Percentiles rank a stretch among this genome's conserved stretches.
phyloP scores from a whole-genome alignment of 92 coral and sea anemone genomes.

The Siderastrea radians region DNA sequence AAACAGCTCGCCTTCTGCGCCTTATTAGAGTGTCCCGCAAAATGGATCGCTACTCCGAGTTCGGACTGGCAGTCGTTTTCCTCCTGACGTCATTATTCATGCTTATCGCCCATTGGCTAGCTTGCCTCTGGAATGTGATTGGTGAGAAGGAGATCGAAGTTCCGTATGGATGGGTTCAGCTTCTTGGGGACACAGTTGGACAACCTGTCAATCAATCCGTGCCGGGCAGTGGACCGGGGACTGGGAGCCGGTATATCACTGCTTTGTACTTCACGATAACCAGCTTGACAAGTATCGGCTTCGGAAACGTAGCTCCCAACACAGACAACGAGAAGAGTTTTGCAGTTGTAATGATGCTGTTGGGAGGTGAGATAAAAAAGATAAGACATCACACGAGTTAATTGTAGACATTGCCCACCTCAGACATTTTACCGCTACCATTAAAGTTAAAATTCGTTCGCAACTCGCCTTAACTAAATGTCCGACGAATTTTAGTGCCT shows the following conservation, averaged over 20 bases:
- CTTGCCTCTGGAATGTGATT: conserved; percentile 94
- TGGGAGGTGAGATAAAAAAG: conserved; percentile 80
- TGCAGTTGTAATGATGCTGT: conserved; percentile 86
- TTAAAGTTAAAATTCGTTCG: no score
- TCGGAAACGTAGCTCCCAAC: conserved; percentile 96
- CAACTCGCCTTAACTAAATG: no score
- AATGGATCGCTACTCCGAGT: conserved; percentile 98
- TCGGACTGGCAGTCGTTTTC: conserved; percentile 94
- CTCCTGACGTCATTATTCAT: conserved; percentile 91
- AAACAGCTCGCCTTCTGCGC: conserved; percentile 94
- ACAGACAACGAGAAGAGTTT: conserved; percentile 90
- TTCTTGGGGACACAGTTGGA: conserved; percentile 58
- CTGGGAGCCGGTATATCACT: conserved; percentile 79
- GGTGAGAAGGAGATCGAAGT: conserved; percentile 69
- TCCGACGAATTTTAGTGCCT: no score
- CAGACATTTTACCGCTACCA: no score
- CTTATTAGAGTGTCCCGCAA: conserved; percentile 96
- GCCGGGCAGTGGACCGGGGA: conserved; percentile 59
- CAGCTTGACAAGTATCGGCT: conserved; percentile 97
- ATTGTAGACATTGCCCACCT: no score
- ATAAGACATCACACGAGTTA: not conserved
- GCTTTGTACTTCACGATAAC: conserved; percentile 92
- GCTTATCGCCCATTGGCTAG: conserved; percentile 97
- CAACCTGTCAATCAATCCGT: conserved; percentile 44
- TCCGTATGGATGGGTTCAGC: conserved; percentile 84